Evolutionary conservation across 2,113 vertebrate genomes (phyloP).

Genomic region (Ia io): DNA sequence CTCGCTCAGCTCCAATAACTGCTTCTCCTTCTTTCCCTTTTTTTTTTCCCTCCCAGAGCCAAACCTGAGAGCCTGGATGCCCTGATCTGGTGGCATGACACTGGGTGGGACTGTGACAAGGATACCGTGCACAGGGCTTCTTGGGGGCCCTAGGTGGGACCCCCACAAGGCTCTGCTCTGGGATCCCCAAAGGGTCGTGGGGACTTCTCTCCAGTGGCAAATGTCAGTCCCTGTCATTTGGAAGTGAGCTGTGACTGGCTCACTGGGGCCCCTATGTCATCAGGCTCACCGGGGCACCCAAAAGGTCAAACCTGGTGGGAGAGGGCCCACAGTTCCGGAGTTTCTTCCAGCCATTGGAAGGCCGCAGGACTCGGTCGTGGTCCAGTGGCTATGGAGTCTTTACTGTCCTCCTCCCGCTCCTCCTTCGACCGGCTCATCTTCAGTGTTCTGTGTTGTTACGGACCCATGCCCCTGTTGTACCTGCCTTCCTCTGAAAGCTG

Average conservation of each 20-base stretch:
- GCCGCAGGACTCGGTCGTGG: accelerated
- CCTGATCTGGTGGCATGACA: accelerated
- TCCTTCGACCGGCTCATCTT: accelerated
- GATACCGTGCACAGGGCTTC: accelerated
- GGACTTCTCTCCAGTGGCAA: neutral
- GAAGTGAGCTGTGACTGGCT: neutral
- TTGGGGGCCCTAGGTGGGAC: neutral
- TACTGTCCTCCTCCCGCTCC: too few species aligned
- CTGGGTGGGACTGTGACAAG: neutral
- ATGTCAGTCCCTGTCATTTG: neutral
- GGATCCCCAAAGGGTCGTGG: neutral
- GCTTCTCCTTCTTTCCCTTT: neutral
- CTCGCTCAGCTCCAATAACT: accelerated
- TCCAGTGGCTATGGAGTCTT: too few species aligned
- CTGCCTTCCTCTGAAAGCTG: neutral
- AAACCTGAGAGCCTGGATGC: too few species aligned
- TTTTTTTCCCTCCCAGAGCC: neutral
- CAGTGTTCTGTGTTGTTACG: accelerated
- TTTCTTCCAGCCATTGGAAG: too few species aligned
- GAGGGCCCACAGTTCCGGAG: neutral
- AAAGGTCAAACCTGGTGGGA: neutral
- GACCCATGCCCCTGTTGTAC: neutral
- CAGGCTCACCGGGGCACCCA: neutral
- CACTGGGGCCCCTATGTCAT: neutral
- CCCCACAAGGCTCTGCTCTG: neutral